Percentiles rank a stretch among this genome's conserved stretches.
Conservation (phyloP, 2,113 vertebrate species). For the Gulo gulo region DNA sequence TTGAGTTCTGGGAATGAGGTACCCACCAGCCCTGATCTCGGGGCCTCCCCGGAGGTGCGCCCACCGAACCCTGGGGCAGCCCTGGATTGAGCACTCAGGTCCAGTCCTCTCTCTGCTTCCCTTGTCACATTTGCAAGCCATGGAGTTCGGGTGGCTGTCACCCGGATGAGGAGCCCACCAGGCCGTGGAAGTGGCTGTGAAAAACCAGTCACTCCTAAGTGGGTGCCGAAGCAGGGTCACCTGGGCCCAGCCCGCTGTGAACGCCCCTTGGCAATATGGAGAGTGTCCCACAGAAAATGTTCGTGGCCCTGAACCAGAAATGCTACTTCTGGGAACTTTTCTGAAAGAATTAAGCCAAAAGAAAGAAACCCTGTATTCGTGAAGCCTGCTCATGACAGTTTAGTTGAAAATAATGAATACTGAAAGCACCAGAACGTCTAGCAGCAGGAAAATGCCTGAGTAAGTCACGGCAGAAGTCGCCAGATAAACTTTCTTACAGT, state of each 20-base stretch:
- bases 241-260: background rate
- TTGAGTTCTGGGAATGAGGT: background rate
- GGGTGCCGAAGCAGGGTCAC: background rate
- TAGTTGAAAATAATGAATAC: slow-evolving; percentile 29
- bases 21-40: background rate
- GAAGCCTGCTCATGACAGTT: slow-evolving; percentile 34
- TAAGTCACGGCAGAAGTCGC: background rate
- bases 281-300: background rate
- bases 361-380: slow-evolving; percentile 58
- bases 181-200: background rate
- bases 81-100: background rate
- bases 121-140: background rate
- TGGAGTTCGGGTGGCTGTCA: background rate
- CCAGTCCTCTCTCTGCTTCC: background rate
- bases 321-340: slow-evolving; percentile 62
- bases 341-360: slow-evolving; percentile 70
- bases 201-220: slow-evolving; percentile 14
- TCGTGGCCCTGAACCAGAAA: slow-evolving; percentile 65
- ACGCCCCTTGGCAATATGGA: background rate
- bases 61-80: background rate
- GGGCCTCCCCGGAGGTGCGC: background rate
- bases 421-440: background rate
- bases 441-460: background rate
- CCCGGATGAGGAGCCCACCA: slow-evolving; percentile 10
- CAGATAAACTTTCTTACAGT: background rate